A percentile compares a stretch with the other conserved stretches of the same genome.
phyloP scores from a whole-genome alignment of 2,888 invertebrate genomes.

The Lacanobia wlatinum region DNA sequence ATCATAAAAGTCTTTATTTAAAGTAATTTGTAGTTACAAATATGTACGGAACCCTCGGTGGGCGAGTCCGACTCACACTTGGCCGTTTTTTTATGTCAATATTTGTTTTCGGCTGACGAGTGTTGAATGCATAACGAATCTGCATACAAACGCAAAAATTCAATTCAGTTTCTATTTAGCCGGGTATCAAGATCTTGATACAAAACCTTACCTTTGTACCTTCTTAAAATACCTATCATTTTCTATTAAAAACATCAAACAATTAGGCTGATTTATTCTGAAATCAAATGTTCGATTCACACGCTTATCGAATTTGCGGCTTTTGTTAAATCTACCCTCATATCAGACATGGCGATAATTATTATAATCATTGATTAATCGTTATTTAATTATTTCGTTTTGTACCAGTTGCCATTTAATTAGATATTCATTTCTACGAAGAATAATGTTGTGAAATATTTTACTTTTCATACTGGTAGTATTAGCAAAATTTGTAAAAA shows the following conservation, averaged over 20 bases:
- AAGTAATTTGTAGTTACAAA: no score
- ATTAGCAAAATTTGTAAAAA: not conserved
- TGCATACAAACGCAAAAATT: not conserved
- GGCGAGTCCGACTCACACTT: no score
- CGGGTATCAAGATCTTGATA: not conserved
- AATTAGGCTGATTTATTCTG: constrained; percentile 32
- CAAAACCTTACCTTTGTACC: not conserved
- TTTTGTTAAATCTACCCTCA: constrained; percentile 46
- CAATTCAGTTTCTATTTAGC: not conserved
- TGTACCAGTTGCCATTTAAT: not conserved
- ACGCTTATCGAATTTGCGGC: constrained; percentile 55
- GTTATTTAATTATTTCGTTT: constrained; percentile 44
- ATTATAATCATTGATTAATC: constrained; percentile 44
- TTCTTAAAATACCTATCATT: not conserved
- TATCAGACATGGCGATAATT: constrained; percentile 43
- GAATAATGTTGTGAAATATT: not conserved
- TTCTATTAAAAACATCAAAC: constrained; percentile 10
- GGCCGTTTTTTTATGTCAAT: not conserved
- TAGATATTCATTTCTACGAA: not conserved
- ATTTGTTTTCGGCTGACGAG: not conserved
- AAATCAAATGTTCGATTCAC: constrained; percentile 44
- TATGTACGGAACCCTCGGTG: no score
- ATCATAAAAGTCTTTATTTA: no score
- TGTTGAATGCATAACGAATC: not conserved
- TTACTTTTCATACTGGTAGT: not conserved